Conservation (phyloP, 2,888 invertebrate species). For the Siphlonurus alternatus region DNA sequence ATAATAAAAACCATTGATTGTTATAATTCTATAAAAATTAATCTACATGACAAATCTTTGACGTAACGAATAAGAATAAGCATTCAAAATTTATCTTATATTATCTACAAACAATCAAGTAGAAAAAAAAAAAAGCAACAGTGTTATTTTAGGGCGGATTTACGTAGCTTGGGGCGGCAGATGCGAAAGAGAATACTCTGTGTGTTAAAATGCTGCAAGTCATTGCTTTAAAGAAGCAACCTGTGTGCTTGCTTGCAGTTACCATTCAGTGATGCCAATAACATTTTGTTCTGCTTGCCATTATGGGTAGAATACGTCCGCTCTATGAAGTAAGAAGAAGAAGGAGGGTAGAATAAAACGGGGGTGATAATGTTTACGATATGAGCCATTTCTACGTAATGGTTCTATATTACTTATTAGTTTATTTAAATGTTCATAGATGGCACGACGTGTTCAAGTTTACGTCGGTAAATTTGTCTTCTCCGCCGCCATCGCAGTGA, state of each 20-base stretch:
- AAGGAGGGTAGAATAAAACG: neutral
- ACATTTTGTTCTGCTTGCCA: neutral
- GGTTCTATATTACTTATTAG: neutral
- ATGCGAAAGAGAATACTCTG: neutral
- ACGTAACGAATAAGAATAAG: no score
- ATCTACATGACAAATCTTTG: no score
- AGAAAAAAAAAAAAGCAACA: neutral
- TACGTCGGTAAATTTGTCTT: neutral
- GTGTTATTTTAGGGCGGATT: neutral
- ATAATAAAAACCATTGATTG: no score
- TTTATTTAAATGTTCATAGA: neutral
- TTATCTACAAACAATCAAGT: no score
- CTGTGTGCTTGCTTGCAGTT: neutral
- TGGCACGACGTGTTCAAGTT: no score
- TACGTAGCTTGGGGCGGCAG: neutral
- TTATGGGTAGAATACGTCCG: neutral
- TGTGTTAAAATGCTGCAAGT: neutral
- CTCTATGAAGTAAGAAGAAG: neutral
- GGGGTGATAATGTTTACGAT: neutral
- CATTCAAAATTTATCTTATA: no score
- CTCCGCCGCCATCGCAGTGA: neutral
- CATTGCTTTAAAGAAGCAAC: neutral
- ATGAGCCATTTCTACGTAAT: neutral
- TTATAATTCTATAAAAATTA: no score
- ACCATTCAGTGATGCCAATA: neutral